phyloP scores from a whole-genome alignment of 2,113 vertebrate species.

The Microtus ochrogaster region DNA sequence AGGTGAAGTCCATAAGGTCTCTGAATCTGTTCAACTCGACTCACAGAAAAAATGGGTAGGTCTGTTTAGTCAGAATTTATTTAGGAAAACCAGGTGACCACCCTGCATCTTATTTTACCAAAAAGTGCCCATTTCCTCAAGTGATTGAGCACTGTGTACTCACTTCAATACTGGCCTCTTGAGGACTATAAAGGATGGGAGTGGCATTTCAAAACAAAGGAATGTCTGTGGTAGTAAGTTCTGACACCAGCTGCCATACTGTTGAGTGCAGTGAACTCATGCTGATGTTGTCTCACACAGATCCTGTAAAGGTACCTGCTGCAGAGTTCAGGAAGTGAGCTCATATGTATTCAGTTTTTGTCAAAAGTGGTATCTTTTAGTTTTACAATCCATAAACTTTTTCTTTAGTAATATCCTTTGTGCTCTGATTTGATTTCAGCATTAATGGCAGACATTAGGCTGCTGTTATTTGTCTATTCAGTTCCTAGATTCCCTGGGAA shows the following conservation, averaged over 20 bases:
- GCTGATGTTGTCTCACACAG: neutral
- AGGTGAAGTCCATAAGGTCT: neutral
- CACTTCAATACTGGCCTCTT: neutral
- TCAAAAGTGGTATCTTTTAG: neutral
- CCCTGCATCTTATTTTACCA: neutral
- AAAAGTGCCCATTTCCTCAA: neutral
- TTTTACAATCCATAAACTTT: constrained; percentile 17
- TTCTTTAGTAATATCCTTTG: neutral
- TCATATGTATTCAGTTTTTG: neutral
- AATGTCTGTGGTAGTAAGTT: neutral
- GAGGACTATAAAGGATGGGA: neutral
- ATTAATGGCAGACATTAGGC: neutral
- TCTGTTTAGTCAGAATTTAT: neutral
- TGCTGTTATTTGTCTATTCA: neutral
- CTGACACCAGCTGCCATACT: neutral
- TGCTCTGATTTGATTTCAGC: constrained; percentile 19
- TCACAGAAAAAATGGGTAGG: neutral
- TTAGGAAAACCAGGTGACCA: neutral
- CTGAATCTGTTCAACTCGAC: neutral
- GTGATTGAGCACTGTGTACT: neutral
- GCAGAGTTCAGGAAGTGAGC: neutral
- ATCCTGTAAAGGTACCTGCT: neutral
- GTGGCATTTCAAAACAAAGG: neutral
- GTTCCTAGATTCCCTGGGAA: neutral
- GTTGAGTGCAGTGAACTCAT: neutral